A percentile compares a stretch with the other conserved stretches of the same genome.
These are phyloP conservation scores for Octodon degus DNA, from an alignment of 2,113 vertebrate species.

Conservation along the genomic window DNA sequence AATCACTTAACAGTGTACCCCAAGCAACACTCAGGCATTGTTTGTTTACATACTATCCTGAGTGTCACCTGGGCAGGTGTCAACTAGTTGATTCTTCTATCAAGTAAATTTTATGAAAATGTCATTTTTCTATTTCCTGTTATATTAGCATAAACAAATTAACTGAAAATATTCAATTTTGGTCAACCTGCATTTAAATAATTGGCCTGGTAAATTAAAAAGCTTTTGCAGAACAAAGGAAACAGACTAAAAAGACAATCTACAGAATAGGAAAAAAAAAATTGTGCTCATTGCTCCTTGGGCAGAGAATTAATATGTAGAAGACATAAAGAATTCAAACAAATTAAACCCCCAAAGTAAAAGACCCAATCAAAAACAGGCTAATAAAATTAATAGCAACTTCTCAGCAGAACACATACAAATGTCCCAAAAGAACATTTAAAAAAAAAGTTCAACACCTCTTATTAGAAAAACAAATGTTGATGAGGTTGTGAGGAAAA, in stretches of 20 bases:
- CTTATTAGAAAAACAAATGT: not conserved
- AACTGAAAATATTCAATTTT: not conserved
- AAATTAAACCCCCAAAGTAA: not conserved
- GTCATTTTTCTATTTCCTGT: not conserved
- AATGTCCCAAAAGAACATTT: not conserved
- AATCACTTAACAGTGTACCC: not conserved
- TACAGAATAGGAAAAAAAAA: not conserved
- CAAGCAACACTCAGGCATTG: not conserved
- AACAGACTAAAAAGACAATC: not conserved
- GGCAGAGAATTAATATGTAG: not conserved
- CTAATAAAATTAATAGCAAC: not conserved
- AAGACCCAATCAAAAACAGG: not conserved
- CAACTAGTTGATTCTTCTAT: not conserved
- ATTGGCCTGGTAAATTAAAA: not conserved
- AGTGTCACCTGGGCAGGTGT: not conserved
- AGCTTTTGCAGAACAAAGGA: not conserved
- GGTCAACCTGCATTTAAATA: not conserved
- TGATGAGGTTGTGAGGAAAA: not conserved
- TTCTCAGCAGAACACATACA: not conserved
- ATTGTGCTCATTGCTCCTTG: not conserved
- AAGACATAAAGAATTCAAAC: not conserved
- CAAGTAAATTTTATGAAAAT: not conserved
- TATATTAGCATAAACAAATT: not conserved
- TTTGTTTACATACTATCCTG: not conserved
- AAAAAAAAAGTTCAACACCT: not conserved